Conservation (phyloP, 2,888 invertebrate genomes). For the Lasiommata megera region DNA sequence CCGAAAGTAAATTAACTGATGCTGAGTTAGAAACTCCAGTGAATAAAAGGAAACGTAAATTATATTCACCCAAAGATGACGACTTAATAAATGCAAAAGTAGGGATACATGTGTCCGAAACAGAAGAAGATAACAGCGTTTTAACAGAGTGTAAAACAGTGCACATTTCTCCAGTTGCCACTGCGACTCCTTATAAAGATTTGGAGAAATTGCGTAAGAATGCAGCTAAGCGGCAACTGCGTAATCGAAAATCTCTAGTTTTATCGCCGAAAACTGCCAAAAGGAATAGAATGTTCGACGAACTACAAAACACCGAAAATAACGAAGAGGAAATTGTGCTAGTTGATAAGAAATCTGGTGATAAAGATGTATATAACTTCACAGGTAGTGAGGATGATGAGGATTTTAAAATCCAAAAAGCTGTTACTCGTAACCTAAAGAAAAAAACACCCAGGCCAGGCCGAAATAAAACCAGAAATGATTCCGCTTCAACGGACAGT, state of each 20-base stretch:
- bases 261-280: constrained; percentile 52
- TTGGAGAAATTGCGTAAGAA: constrained; percentile 53
- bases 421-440: background rate
- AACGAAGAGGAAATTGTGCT: constrained; percentile 43
- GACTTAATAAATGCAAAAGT: constrained; percentile 37
- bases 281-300: constrained; percentile 55
- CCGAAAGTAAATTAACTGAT: background rate
- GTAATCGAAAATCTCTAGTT: constrained; percentile 37
- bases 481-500: background rate
- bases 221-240: constrained; percentile 37
- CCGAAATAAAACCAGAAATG: background rate
- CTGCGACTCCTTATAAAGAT: constrained; percentile 57
- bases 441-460: constrained; percentile 29
- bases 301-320: constrained; percentile 48
- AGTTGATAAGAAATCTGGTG: constrained; percentile 38
- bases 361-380: constrained; percentile 53
- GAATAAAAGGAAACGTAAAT: constrained; percentile 55
- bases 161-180: constrained; percentile 40
- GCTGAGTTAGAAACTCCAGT: constrained; percentile 28
- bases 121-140: constrained; percentile 20
- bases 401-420: constrained; percentile 39
- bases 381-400: constrained; percentile 62
- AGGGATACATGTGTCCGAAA: constrained; percentile 34
- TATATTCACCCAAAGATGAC: constrained; percentile 64
- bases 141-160: constrained; percentile 29